Evolutionary conservation across 2,797 vertebrate species (phyloP).

Genomic region (Protosalanx chinensis): DNA sequence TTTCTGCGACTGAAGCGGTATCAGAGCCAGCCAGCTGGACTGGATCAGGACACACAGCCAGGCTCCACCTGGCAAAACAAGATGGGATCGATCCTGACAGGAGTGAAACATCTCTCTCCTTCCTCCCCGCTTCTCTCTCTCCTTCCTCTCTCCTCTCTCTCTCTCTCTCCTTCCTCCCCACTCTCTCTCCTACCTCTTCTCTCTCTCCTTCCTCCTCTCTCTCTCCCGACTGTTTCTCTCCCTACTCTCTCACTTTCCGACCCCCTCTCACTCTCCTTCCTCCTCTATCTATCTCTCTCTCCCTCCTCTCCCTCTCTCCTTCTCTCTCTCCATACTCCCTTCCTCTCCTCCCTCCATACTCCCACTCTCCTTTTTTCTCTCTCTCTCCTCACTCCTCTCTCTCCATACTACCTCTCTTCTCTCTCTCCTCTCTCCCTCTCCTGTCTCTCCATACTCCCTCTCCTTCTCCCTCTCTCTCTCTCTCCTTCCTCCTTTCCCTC

Average conservation of each 20-base stretch:
- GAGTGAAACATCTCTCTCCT: conserved; percentile 68
- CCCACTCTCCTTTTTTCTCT: no score
- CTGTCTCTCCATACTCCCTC: no score
- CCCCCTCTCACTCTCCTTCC: conserved; percentile 52
- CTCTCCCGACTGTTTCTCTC: no score
- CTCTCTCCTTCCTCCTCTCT: conserved; percentile 43
- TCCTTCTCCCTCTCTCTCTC: conserved; percentile 27
- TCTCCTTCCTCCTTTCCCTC: conserved; percentile 52
- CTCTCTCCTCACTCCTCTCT: no score
- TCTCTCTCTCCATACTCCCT: no score
- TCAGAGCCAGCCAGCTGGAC: conserved; percentile 83
- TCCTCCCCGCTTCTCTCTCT: conserved; percentile 47
- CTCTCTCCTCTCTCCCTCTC: no score
- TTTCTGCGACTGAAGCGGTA: conserved; percentile 86
- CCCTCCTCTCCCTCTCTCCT: conserved; percentile 52
- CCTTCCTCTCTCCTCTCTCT: conserved; percentile 34
- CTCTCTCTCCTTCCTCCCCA: conserved; percentile 47
- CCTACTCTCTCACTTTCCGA: no score
- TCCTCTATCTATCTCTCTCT: no score
- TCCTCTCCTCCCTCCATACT: no score
- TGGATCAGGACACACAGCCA: conserved; percentile 81
- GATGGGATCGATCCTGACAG: conserved; percentile 74
- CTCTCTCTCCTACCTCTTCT: conserved; percentile 28
- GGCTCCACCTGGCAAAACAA: conserved; percentile 93
- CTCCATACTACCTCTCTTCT: no score